Evolutionary conservation across 2,888 invertebrate genomes (phyloP), one percentile per base, ranked within the genome.

Genomic region (Vesta saturnalis): DNA sequence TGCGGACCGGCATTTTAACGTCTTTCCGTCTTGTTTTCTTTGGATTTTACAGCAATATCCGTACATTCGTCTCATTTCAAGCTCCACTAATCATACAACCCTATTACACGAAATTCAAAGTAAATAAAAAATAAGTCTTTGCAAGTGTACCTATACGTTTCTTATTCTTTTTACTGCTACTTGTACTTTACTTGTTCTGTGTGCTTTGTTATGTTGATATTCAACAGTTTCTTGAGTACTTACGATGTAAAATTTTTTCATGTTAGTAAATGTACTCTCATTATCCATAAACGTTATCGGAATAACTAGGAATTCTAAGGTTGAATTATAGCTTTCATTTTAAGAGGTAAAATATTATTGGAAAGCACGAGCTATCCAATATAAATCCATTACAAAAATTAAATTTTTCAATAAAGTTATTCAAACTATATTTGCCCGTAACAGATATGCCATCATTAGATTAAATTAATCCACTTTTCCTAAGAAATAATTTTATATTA

Each of bases 11-110:
- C 22, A 39, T 60, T 60, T 52, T 60, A 60, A 60, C 55, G 49
- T 65, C 55, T 54, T 21, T 21, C 35, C 46, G 58, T 58, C 59
- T 64, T 64, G 21, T 58, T 64, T 64, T 64, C 57, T 64, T 57
- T 35, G 54, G 52, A 43, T 64, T 64, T 49, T 39, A 39, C 30
- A 58, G 35, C 58, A 64, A 64, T 64, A 64, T 64, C 52, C 64
- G 1, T 35, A 23, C 64, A 64, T 46, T 55, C 56, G 39, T 35
- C 56, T 57, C 57, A 57, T 64, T 49, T 47, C 30, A 14, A 16
- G 23, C 19, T 49, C 47, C 5, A 47, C 30, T 30, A 12, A 30
- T 47, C 21, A 47, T 57, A 19, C 6, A 12, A 49, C 35, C 19
- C 35, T 4, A 15, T 47, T 55, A 55, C 12, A 10, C 18, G 14